Evolutionary conservation across 2,888 invertebrate species (phyloP).

Genomic region (Eupithecia inturbata): DNA sequence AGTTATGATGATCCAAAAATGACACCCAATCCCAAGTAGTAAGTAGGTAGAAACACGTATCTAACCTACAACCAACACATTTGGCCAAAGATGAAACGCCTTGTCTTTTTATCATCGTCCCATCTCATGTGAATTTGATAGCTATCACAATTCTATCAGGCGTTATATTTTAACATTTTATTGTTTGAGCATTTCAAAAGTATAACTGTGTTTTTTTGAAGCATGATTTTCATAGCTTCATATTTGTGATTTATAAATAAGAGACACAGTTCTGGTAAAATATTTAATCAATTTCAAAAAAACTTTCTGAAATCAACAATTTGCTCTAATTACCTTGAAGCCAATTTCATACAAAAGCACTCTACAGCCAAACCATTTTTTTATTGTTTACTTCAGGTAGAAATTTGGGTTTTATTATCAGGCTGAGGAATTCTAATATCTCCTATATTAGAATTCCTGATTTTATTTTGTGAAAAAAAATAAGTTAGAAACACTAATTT

Average conservation of each 20-base stretch:
- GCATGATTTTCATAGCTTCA: not conserved
- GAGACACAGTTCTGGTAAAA: not conserved
- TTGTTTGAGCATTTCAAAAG: no score
- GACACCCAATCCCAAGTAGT: not conserved
- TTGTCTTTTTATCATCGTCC: not conserved
- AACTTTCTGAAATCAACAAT: not conserved
- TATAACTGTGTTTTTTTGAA: not conserved
- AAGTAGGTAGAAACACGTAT: not conserved
- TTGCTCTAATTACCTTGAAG: not conserved
- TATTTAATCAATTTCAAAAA: not conserved
- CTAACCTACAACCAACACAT: not conserved
- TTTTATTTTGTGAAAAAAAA: not conserved
- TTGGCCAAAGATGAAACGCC: slow-evolving; percentile 5
- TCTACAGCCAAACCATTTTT: not conserved
- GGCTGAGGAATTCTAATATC: not conserved
- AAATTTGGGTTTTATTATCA: not conserved
- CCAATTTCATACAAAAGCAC: not conserved
- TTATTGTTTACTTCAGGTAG: not conserved
- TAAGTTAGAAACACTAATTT: not conserved
- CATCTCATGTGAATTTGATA: not conserved
- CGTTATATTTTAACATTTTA: not conserved
- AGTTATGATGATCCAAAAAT: no score
- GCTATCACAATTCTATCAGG: slow-evolving; percentile 15
- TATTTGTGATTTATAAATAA: not conserved
- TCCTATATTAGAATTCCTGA: not conserved